A percentile compares a stretch with the other conserved stretches of the same genome.
Evolutionary conservation across 2,113 vertebrate species (phyloP).

Genomic region (Benitochromis conjunctus): DNA sequence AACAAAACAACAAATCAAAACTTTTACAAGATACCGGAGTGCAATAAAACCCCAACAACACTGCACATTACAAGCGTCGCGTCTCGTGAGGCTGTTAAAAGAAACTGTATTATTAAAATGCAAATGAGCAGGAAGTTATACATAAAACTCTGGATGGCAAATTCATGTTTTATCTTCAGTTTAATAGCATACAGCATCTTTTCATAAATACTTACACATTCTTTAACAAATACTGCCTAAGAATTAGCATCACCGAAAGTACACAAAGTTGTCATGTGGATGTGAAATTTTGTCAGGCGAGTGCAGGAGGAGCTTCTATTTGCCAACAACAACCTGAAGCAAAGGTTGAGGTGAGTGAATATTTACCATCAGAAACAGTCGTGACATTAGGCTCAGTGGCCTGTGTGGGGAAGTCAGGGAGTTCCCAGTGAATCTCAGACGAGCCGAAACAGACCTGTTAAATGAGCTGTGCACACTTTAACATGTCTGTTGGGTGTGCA

Average conservation of each 20-base stretch:
- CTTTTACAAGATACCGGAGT: background rate
- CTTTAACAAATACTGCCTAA: background rate
- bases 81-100: background rate
- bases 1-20: background rate
- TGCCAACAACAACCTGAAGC: background rate
- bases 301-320: background rate
- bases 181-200: constrained; percentile 52
- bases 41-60: background rate
- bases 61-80: background rate
- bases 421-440: constrained; percentile 17
- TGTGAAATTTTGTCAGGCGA: background rate
- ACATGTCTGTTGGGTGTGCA: background rate
- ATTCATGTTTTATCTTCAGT: constrained; percentile 10
- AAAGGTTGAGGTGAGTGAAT: background rate
- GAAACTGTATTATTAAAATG: background rate
- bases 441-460: background rate
- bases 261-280: background rate
- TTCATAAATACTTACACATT: constrained; percentile 47
- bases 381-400: background rate
- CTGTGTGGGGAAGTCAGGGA: constrained; percentile 12
- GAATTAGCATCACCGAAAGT: background rate
- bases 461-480: background rate
- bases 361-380: background rate
- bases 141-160: background rate
- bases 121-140: background rate